Conservation (phyloP, 2,888 invertebrate species). For the Sclerodermus sp. region DNA sequence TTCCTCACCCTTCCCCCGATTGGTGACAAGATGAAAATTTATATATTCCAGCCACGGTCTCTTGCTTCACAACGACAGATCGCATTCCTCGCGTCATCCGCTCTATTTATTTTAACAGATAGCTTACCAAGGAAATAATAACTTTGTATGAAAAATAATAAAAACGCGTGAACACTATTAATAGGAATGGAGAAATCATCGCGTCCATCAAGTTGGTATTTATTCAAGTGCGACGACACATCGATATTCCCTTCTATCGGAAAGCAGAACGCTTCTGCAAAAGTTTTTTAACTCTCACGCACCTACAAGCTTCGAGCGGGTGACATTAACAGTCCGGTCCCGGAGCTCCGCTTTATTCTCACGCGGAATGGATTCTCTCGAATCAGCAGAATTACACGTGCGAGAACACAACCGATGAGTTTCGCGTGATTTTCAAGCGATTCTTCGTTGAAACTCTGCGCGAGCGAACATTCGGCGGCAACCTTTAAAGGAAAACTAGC, state of each 20-base stretch:
- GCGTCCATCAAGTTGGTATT: slow-evolving; percentile 3
- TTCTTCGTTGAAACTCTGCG: no score
- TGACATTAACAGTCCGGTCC: no score
- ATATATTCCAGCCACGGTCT: slow-evolving; percentile 5
- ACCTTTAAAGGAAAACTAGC: no score
- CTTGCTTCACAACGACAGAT: background rate
- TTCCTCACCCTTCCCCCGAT: background rate
- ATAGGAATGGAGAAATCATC: background rate
- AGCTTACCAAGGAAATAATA: background rate
- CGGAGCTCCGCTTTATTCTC: no score
- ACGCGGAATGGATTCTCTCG: no score
- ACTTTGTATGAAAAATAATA: background rate
- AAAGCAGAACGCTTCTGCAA: no score
- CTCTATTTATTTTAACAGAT: slow-evolving; percentile 7
- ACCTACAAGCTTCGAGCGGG: no score
- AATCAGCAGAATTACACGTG: no score
- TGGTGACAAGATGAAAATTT: slow-evolving; percentile 9
- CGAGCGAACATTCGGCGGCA: no score
- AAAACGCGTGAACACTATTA: background rate
- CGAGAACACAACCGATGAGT: no score
- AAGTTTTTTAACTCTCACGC: no score
- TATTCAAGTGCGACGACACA: background rate
- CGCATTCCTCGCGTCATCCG: slow-evolving; percentile 6
- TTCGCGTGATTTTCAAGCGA: no score
- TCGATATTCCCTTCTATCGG: background rate